phyloP scores from a whole-genome alignment of 2,797 vertebrate genomes.

The Rallus crepitans region DNA sequence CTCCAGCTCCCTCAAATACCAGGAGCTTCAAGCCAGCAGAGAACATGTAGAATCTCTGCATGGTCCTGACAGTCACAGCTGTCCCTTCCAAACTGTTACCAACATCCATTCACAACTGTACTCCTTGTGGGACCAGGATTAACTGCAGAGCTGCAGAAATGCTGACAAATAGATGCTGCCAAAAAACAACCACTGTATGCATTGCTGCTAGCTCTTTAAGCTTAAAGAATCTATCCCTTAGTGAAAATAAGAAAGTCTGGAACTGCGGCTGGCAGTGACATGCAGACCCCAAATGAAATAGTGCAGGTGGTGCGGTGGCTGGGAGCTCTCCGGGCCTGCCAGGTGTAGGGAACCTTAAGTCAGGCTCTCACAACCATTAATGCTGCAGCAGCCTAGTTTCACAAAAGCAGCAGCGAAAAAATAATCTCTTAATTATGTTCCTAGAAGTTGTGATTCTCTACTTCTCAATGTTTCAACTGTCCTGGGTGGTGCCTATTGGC shows the following conservation, averaged over 20 bases:
- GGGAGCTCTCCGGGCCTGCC: background rate
- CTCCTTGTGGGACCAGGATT: background rate
- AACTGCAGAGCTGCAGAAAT: background rate
- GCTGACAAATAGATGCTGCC: background rate
- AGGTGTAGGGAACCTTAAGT: background rate
- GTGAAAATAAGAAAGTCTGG: background rate
- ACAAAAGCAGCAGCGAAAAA: background rate
- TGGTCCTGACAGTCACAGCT: background rate
- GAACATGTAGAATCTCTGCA: background rate
- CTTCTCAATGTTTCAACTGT: background rate
- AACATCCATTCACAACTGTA: background rate
- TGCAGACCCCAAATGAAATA: rapidly evolving
- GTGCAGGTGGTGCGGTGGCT: no score
- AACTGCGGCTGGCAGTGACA: background rate
- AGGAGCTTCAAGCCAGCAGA: background rate
- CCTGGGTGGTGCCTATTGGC: background rate
- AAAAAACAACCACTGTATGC: background rate
- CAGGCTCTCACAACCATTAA: background rate
- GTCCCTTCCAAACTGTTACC: background rate
- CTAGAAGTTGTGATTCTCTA: background rate
- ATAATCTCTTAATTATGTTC: background rate
- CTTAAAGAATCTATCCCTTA: background rate
- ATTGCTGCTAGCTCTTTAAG: background rate
- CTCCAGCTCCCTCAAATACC: background rate
- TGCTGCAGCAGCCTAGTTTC: background rate